phyloP scores from a whole-genome alignment of 2,888 invertebrate genomes.

The Agonopterix arenella region DNA sequence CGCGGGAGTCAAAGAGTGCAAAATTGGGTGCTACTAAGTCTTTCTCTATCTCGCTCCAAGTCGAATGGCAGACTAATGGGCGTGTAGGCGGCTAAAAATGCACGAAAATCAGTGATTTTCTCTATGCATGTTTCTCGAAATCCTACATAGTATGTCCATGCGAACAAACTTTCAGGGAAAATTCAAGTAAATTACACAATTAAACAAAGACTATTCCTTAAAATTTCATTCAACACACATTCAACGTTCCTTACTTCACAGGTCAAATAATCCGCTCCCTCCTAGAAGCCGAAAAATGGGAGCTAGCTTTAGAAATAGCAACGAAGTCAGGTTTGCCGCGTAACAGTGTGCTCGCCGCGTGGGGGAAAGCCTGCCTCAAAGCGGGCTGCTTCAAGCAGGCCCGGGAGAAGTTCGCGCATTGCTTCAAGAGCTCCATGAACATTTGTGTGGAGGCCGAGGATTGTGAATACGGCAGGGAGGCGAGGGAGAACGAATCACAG shows the following conservation, averaged over 20 bases:
- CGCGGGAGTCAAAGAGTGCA: too few relatives aligned
- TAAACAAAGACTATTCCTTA: too few relatives aligned
- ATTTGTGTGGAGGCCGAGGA: conserved; percentile 53
- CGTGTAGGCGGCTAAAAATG: too few relatives aligned
- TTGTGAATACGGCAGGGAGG: conserved; percentile 57
- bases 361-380: conserved; percentile 90
- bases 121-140: too few relatives aligned
- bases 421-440: conserved; percentile 56
- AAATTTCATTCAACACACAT: background rate
- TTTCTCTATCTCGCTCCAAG: too few relatives aligned
- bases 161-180: too few relatives aligned
- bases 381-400: conserved; percentile 88
- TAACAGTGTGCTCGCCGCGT: conserved; percentile 89
- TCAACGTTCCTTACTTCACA: conserved; percentile 23
- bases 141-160: too few relatives aligned
- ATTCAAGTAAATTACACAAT: too few relatives aligned
- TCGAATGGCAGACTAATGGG: too few relatives aligned
- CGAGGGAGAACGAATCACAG: conserved; percentile 38
- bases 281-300: conserved; percentile 91
- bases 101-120: too few relatives aligned
- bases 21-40: too few relatives aligned
- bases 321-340: conserved; percentile 90
- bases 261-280: conserved; percentile 83
- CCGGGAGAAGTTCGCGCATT: conserved; percentile 81
- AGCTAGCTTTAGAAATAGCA: conserved; percentile 88